phyloP scores from a whole-genome alignment of 2,113 vertebrate species.

The Myotis brandtii region DNA sequence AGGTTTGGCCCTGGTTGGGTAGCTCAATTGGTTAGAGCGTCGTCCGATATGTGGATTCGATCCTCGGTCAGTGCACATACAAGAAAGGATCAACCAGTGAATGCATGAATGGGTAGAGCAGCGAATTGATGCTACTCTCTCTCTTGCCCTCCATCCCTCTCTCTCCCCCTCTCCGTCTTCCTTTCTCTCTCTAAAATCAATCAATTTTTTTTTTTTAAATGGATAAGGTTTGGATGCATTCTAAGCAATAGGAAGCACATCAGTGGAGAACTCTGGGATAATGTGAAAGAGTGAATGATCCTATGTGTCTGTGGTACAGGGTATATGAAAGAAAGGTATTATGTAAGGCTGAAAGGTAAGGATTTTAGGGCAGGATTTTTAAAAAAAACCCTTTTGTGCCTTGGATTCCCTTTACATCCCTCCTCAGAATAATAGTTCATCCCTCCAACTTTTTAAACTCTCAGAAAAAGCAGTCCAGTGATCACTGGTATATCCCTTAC shows the following conservation, averaged over 20 bases:
- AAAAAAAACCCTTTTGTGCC: neutral
- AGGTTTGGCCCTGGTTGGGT: neutral
- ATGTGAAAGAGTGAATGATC: slow-evolving; percentile 11
- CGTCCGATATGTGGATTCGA: neutral
- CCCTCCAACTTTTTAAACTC: neutral
- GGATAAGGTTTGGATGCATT: neutral
- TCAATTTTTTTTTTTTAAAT: neutral
- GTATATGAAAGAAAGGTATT: neutral
- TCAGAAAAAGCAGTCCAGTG: neutral
- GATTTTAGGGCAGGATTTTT: neutral
- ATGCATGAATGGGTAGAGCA: neutral
- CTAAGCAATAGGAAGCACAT: neutral
- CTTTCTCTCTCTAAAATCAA: neutral
- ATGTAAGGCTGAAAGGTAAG: neutral
- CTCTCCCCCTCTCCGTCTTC: neutral
- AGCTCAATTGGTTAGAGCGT: neutral
- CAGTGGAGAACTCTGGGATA: neutral
- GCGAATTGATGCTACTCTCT: neutral
- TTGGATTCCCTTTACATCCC: neutral
- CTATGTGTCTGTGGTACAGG: neutral
- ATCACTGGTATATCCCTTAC: neutral
- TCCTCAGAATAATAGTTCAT: slow-evolving; percentile 18
- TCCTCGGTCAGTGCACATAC: neutral
- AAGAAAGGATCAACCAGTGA: neutral
- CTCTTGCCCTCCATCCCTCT: neutral